Evolutionary conservation across 2,888 invertebrate genomes (phyloP), one percentile per base, ranked within the genome.

Genomic region (Tenthredo distinguenda): DNA sequence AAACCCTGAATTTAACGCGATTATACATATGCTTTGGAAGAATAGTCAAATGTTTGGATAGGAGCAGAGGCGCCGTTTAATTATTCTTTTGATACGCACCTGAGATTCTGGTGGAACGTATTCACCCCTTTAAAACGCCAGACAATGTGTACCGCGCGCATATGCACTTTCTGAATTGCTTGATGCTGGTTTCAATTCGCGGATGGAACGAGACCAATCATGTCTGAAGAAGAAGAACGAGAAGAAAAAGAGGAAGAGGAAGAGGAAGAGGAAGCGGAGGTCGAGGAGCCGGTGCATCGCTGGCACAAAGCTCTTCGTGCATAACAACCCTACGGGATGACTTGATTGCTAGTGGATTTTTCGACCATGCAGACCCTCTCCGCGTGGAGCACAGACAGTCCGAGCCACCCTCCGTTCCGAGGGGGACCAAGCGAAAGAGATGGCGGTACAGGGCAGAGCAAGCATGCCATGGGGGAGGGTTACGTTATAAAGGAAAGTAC

Each of bases 401-500:
- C 12, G 4, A 31, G 7, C 55, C 55, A 1, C 55, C 55, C 55
- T 55, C 55, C 6, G 55, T 18, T 55, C 55, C 34, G 3, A 55
- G 21, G 55, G 81, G 81, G 26, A 58, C 58, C 37, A 15, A 21
- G 40, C 81, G 18, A 21, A 62, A 37, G 62, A 72, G 50, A 71
- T 26, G 77, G 55, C 43, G 68, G 21, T 47, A 50, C 62, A 71
- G 26, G 40, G n/a, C n/a, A 50, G 43, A 9, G 62, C 12, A 31
- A 47, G 65, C 55, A 37, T 18, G 40, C 40, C 50, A 26, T 26
- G 72, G 68, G 10, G 62, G 86, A 62, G 68, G 84, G 84, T 58
- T 85, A 84, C 87, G 87, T 87, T 88, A 87, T 88, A 89, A 90
- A 88, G 89, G 88, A 89, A 88, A 90, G 88, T 88, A 87, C 87